Evolutionary conservation across 1,140 invertebrate species (phyloP).

Genomic region (Pogonus chalceus): DNA sequence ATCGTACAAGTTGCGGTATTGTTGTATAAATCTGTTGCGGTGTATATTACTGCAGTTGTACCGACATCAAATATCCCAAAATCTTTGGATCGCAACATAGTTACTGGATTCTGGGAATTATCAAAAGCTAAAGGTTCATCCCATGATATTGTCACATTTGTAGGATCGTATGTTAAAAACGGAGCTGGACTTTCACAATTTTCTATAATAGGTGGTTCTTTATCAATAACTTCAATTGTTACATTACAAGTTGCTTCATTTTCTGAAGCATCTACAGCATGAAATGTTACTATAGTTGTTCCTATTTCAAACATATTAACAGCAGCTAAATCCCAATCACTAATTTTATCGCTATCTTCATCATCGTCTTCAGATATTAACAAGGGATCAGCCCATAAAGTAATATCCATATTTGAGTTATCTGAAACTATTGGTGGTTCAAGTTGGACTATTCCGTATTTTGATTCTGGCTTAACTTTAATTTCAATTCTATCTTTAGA

Average conservation of each 20-base stretch:
- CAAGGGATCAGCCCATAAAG: constrained; percentile 41
- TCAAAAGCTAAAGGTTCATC: constrained; percentile 58
- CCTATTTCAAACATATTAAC: constrained; percentile 35
- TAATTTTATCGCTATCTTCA: no score
- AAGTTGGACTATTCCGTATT: constrained; percentile 45
- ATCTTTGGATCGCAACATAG: constrained; percentile 33
- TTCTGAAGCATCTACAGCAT: constrained; percentile 41
- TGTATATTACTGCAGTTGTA: constrained; percentile 47
- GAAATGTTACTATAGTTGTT: constrained; percentile 38
- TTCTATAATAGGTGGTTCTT: constrained; percentile 50
- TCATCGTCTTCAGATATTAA: constrained; percentile 23
- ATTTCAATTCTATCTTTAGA: constrained; percentile 37
- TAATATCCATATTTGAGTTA: constrained; percentile 37
- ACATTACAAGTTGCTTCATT: constrained; percentile 46
- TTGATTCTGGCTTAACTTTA: constrained; percentile 36
- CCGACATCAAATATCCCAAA: constrained; percentile 46
- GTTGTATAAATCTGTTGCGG: constrained; percentile 45
- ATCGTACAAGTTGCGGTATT: constrained; percentile 51
- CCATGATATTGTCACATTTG: constrained; percentile 43
- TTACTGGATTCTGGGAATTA: constrained; percentile 44
- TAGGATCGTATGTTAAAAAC: constrained; percentile 37
- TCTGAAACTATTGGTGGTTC: constrained; percentile 36
- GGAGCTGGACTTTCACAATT: constrained; percentile 48
- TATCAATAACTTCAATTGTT: constrained; percentile 44
- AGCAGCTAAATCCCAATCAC: not conserved